phyloP scores from a whole-genome alignment of 2,888 invertebrate species.

The Octodonta nipae region DNA sequence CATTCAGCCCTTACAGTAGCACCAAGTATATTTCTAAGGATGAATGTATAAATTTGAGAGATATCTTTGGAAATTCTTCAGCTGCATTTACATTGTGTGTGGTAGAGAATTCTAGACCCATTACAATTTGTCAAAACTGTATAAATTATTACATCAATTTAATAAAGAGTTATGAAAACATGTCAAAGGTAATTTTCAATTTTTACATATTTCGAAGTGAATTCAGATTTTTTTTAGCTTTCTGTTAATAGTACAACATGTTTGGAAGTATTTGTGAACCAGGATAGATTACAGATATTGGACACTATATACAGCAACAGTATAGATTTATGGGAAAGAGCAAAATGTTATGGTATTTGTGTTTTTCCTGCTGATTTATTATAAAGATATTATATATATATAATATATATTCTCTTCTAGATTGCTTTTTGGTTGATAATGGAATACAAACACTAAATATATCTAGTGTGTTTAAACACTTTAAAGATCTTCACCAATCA shows the following conservation, averaged over 20 bases:
- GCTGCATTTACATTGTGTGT: background rate
- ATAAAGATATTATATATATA: background rate
- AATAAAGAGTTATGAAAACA: background rate
- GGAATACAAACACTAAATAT: background rate
- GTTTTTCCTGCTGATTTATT: no score
- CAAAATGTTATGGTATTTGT: constrained; percentile 1
- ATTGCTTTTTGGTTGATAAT: background rate
- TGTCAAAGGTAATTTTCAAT: background rate
- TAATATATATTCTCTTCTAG: background rate
- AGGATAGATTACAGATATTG: background rate
- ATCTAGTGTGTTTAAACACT: background rate
- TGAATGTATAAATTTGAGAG: background rate
- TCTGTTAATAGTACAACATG: background rate
- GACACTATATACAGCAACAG: background rate
- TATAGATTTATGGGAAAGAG: background rate
- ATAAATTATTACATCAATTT: background rate
- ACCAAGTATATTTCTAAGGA: background rate
- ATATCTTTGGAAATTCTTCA: background rate
- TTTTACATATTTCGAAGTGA: background rate
- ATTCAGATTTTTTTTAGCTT: background rate
- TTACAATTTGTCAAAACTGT: background rate
- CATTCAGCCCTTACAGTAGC: constrained; percentile 1
- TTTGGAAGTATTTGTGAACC: background rate
- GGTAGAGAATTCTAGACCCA: background rate
- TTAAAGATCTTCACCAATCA: background rate